phyloP scores from a whole-genome alignment of 2,888 invertebrate genomes.

The Argyresthia goedartella region DNA sequence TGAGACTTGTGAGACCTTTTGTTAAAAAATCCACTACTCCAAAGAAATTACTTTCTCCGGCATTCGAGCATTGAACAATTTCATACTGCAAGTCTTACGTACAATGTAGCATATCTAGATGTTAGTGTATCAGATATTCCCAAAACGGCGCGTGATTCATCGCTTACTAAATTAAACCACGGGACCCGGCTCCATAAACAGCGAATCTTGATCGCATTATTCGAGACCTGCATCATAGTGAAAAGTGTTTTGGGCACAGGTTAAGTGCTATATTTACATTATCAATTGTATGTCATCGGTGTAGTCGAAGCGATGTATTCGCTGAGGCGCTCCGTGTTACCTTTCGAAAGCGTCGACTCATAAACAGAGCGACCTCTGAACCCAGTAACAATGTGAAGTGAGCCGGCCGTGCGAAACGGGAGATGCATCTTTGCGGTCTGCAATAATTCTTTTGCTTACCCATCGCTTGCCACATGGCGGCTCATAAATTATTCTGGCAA shows the following conservation, averaged over 20 bases:
- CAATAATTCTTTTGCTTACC: conserved; percentile 55
- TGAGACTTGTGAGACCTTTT: too few species aligned
- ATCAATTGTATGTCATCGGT: conserved; percentile 66
- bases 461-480: conserved; percentile 39
- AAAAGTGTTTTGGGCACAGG: conserved; percentile 40
- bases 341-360: conserved; percentile 65
- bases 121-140: conserved; percentile 6
- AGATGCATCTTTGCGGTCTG: conserved; percentile 56
- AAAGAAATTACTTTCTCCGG: not conserved
- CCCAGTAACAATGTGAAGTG: conserved; percentile 59
- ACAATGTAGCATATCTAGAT: conserved; percentile 3
- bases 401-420: conserved; percentile 65
- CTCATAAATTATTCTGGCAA: conserved; percentile 7
- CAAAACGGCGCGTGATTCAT: conserved; percentile 5
- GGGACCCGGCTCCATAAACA: conserved; percentile 16
- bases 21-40: not conserved
- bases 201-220: conserved; percentile 23
- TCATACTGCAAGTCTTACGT: not conserved
- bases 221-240: conserved; percentile 22
- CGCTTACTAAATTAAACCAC: conserved; percentile 8
- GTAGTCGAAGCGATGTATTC: conserved; percentile 48
- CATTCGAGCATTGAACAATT: not conserved
- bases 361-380: conserved; percentile 68
- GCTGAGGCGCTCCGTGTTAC: conserved; percentile 57
- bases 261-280: conserved; percentile 58